These are phyloP conservation scores for Agapornis roseicollis DNA, from an alignment of 2,113 vertebrate species.

Conservation along the genomic window DNA sequence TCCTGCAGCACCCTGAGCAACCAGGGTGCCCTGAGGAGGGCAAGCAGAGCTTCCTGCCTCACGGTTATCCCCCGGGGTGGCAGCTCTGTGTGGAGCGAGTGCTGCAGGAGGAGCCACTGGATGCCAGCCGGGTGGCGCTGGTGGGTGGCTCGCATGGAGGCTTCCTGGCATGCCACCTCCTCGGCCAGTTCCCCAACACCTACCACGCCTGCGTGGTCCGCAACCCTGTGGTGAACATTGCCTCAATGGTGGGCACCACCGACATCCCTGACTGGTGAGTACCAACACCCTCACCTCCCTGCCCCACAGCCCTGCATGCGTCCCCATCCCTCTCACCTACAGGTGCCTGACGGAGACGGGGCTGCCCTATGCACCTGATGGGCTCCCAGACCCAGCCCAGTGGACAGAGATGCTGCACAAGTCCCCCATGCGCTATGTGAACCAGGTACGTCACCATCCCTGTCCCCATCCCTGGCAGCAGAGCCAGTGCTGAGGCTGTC, in stretches of 20 bases:
- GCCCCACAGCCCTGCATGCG: fast-evolving
- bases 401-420: slow-evolving; percentile 86
- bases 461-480: fast-evolving
- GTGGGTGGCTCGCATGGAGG: slow-evolving; percentile 92
- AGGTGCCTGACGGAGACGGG: slow-evolving; percentile 90
- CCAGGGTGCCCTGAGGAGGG: background rate
- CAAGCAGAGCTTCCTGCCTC: background rate
- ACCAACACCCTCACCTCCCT: fast-evolving
- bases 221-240: slow-evolving; percentile 91
- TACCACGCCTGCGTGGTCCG: slow-evolving; percentile 86
- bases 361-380: slow-evolving; percentile 72
- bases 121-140: slow-evolving; percentile 80
- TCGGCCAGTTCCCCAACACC: slow-evolving; percentile 90
- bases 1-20: background rate
- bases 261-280: slow-evolving; percentile 96
- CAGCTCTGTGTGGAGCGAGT: slow-evolving; percentile 88
- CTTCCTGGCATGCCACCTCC: slow-evolving; percentile 92
- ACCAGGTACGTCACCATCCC: slow-evolving; percentile 66
- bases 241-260: slow-evolving; percentile 87
- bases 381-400: slow-evolving; percentile 75
- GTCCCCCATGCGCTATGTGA: slow-evolving; percentile 84
- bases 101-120: slow-evolving; percentile 75
- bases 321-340: background rate
- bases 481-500: background rate
- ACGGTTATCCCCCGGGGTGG: background rate